Conservation (phyloP, 2,888 invertebrate species). For the Hesperia comma region DNA sequence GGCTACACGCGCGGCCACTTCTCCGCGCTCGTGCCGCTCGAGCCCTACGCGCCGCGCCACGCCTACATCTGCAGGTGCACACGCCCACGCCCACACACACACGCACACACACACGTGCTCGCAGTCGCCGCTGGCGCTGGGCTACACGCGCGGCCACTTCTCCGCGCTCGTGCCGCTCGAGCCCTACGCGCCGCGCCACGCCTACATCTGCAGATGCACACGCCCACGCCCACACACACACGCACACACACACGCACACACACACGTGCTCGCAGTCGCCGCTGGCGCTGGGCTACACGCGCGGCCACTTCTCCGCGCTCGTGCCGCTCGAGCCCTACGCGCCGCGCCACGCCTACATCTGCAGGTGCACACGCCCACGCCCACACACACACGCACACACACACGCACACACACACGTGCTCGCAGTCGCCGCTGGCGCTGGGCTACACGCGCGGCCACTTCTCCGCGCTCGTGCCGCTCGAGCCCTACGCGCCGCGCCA, state of each 20-base stretch:
- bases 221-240: background rate
- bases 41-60: conserved; percentile 87
- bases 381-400: background rate
- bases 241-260: background rate
- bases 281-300: conserved; percentile 96
- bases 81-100: background rate
- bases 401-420: too few species aligned
- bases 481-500: conserved; percentile 88
- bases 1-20: conserved; percentile 99
- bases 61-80: conserved; percentile 68
- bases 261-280: conserved; percentile 97
- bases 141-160: conserved; percentile 98
- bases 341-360: conserved; percentile 71
- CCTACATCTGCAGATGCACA: conserved; percentile 68
- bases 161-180: conserved; percentile 96
- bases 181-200: conserved; percentile 85
- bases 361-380: conserved; percentile 53
- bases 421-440: conserved; percentile 95
- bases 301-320: conserved; percentile 98
- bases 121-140: conserved; percentile 95
- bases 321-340: conserved; percentile 94
- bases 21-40: conserved; percentile 96
- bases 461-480: conserved; percentile 96
- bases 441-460: conserved; percentile 98
- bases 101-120: conserved; percentile 89